Evolutionary conservation across 1,140 invertebrate genomes (phyloP), one percentile per base, ranked within the genome.

Genomic region (Condylostylus longicornis): DNA sequence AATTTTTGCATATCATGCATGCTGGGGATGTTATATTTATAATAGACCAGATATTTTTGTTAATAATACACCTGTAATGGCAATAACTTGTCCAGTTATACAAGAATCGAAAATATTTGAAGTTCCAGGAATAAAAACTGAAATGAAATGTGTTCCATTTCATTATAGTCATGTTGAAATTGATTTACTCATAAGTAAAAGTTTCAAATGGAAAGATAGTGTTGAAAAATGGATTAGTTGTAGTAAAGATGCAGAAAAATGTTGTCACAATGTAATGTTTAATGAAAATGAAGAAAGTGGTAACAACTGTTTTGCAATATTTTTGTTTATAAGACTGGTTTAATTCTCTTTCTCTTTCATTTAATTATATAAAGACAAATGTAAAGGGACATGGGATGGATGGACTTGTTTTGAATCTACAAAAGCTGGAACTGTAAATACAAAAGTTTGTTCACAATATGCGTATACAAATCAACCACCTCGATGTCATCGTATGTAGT

Each of bases 321-420:
- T 17, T 12, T 32, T 32, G 10, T 8, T 8, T 13, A 27, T n/a
- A n/a, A 27, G 4, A n/a, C 5, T 6, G 10, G 3, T 27, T 27
- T 27, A 13, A 4, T 27, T 27, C 4, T 27, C 14, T 4, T 27
- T 10, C 8, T 3, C 3, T 8, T 27, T 13, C 10, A 23, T 23
- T 23, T 23, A 23, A 23, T 7, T 7, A 23, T 7, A 23, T 7
- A 15, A 30, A 30, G 13, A 32, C 18, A 15, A 19, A 12, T 70
- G 68, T 45, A 50, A 54, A 13, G 49, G 60, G 0, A 58, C 66
- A 5, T 72, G 69, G 51, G 70, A 72, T 36, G 69, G 58, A 1
- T 72, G 69, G 68, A 63, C 56, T 2, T 72, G 70, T 43, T 71
- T 64, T 61, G 45, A 48, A 7, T 28, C 43, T 8, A 51, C 61